phyloP scores from a whole-genome alignment of 2,113 vertebrate species.

The Anser brachyrhynchus region DNA sequence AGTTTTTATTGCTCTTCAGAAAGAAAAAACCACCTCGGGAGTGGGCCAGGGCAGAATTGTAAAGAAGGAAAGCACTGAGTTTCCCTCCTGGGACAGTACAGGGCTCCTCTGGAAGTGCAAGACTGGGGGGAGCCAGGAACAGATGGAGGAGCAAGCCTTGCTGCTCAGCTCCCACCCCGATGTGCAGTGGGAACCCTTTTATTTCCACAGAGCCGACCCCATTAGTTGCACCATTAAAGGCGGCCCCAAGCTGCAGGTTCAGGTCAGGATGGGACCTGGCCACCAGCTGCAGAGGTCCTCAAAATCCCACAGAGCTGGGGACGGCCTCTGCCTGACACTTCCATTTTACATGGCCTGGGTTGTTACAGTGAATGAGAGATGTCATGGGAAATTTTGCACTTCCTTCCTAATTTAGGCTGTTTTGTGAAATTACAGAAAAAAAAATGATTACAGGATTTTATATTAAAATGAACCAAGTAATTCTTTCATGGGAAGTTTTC shows the following conservation, averaged over 20 bases:
- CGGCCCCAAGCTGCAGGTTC: neutral
- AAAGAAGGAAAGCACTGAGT: rapidly evolving
- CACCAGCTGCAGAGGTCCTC: neutral
- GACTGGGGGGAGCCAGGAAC: neutral
- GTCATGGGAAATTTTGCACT: neutral
- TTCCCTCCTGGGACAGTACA: rapidly evolving
- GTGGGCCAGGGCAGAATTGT: rapidly evolving
- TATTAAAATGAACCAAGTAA: neutral
- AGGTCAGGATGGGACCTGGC: neutral
- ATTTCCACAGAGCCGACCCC: neutral
- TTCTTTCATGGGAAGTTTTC: neutral
- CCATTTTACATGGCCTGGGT: neutral
- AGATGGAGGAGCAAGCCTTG: neutral
- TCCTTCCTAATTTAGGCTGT: neutral
- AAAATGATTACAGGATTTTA: neutral
- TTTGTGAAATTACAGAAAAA: neutral
- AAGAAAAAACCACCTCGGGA: neutral
- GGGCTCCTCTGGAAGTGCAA: neutral
- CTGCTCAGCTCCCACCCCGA: neutral
- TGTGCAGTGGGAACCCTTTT: neutral
- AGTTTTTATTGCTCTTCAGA: rapidly evolving
- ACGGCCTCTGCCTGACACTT: neutral
- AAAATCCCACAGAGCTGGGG: neutral
- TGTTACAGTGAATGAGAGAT: neutral
- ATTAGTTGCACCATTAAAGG: neutral